phyloP scores from a whole-genome alignment of 2,888 invertebrate genomes.

The Diaperis boleti region DNA sequence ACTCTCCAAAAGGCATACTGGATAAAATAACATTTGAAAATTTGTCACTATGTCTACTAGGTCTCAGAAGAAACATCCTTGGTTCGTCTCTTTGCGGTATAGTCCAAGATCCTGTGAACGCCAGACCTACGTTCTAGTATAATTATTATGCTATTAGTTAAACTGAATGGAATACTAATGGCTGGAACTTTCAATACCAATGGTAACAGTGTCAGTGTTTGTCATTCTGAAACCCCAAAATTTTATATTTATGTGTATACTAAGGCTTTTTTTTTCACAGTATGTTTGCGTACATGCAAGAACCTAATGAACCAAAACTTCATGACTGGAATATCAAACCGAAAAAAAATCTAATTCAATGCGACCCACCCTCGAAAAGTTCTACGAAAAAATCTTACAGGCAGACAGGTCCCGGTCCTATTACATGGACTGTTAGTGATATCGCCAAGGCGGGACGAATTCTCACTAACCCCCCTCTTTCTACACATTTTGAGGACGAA shows the following conservation, averaged over 20 bases:
- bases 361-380: slow-evolving; percentile 46
- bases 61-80: too few relatives aligned
- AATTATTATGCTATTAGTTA: too few relatives aligned
- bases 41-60: too few relatives aligned
- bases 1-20: too few relatives aligned
- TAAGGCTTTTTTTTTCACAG: slow-evolving; percentile 8
- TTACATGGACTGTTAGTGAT: slow-evolving; percentile 65
- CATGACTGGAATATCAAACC: slow-evolving; percentile 63
- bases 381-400: neutral
- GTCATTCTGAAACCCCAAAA: too few relatives aligned
- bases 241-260: too few relatives aligned
- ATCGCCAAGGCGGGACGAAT: slow-evolving; percentile 72
- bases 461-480: slow-evolving; percentile 68
- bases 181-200: too few relatives aligned
- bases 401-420: slow-evolving; percentile 42
- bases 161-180: too few relatives aligned
- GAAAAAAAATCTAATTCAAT: slow-evolving; percentile 49
- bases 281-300: slow-evolving; percentile 21
- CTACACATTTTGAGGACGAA: slow-evolving; percentile 72
- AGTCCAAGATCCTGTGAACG: too few relatives aligned
- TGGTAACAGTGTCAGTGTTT: neutral
- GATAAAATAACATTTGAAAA: too few relatives aligned
- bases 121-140: too few relatives aligned
- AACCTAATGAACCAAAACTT: slow-evolving; percentile 48
- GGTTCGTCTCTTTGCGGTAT: too few relatives aligned